A percentile compares a stretch with the other conserved stretches of the same genome.
phyloP scores from a whole-genome alignment of 2,797 vertebrate species.

The Arrhamphus sclerolepis region DNA sequence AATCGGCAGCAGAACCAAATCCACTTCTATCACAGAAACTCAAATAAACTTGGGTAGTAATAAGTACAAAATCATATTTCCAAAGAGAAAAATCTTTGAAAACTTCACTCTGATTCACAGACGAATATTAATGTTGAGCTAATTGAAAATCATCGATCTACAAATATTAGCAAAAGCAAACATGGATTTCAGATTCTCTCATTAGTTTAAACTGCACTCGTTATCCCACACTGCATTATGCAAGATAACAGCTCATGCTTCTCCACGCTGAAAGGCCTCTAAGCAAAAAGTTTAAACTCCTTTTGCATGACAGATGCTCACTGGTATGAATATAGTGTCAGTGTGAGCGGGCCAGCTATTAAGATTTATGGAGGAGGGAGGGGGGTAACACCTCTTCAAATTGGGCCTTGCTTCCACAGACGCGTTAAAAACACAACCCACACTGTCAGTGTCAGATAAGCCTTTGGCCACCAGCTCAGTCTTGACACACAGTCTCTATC shows the following conservation, averaged over 20 bases:
- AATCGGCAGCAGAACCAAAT: slow-evolving; percentile 39
- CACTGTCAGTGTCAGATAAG: neutral
- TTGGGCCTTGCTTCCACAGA: no score
- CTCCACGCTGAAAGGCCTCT: slow-evolving; percentile 17
- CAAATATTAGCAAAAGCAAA: slow-evolving; percentile 8
- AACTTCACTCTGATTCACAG: slow-evolving; percentile 27
- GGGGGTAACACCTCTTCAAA: no score
- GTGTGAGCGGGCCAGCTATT: no score
- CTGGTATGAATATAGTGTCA: neutral
- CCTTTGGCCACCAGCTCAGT: neutral
- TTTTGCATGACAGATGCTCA: slow-evolving; percentile 11
- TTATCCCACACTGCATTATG: slow-evolving; percentile 16
- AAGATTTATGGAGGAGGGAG: no score
- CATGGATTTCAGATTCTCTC: slow-evolving; percentile 12
- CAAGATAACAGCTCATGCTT: slow-evolving; percentile 9
- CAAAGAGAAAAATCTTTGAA: slow-evolving; percentile 35
- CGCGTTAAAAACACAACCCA: neutral
- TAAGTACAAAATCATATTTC: slow-evolving; percentile 32
- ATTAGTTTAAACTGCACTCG: slow-evolving; percentile 7
- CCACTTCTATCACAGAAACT: slow-evolving; percentile 36
- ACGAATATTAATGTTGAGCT: slow-evolving; percentile 15
- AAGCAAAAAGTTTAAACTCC: neutral
- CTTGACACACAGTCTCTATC: no score
- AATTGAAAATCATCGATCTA: slow-evolving; percentile 13
- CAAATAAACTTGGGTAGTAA: slow-evolving; percentile 34